These are phyloP conservation scores for Patella ulyssiponensis DNA, from an alignment of 2,888 invertebrate species.

Conservation along the genomic window DNA sequence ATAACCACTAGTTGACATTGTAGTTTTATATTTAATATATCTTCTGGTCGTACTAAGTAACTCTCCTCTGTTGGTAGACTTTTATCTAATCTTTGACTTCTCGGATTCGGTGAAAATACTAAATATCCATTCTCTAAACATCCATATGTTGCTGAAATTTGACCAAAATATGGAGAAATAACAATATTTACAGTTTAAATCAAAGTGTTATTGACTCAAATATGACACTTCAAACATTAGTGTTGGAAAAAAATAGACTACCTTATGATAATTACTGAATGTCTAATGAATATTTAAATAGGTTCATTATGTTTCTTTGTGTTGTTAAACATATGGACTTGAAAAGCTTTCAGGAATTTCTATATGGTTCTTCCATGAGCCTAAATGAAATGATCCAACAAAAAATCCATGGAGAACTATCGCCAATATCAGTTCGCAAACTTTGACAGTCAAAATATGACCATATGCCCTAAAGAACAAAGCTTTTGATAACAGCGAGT, in stretches of 20 bases:
- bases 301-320: no score
- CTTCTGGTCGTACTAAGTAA: slow-evolving; percentile 60
- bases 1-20: slow-evolving; percentile 66
- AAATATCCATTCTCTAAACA: slow-evolving; percentile 61
- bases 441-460: no score
- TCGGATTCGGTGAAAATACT: slow-evolving; percentile 57
- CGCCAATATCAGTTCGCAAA: no score
- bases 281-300: no score
- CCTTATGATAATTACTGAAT: no score
- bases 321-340: no score
- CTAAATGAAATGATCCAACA: no score
- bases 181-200: background rate
- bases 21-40: slow-evolving; percentile 58
- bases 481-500: no score
- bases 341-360: no score
- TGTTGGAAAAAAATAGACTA: background rate
- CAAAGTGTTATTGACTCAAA: background rate
- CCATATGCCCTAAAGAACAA: no score
- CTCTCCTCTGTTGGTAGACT: slow-evolving; percentile 46
- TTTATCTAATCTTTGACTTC: slow-evolving; percentile 30
- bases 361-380: no score
- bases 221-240: background rate
- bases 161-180: background rate
- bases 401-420: no score
- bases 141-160: slow-evolving; percentile 60